Base-by-base conservation (phyloP, 2,113 vertebrate genomes). In the Corythornis madagascariensis region DNA sequence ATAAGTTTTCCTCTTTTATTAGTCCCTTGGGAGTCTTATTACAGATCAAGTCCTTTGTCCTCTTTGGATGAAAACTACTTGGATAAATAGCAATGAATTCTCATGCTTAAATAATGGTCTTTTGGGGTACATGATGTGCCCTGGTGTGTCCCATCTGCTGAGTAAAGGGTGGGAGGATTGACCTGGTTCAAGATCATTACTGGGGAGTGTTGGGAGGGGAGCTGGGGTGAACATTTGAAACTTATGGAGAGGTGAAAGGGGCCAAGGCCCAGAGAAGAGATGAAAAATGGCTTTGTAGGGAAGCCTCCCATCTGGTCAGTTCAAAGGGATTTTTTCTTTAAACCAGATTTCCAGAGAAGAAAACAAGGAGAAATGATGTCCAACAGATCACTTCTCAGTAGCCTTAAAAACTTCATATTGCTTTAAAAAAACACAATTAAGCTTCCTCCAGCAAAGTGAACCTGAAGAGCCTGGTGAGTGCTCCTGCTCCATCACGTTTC, bases 1-100 rank as follows among this genome's bases (percentile, higher is more conserved):
- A 4, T 61, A 79, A 56, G 40, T 43, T 86, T 84, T 52, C 29
- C 47, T 93, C 71, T 81, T 78, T 50, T 77, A 35, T 90, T 88
- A 69, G 29, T 74, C 42, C 57, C 63, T 72, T 89, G 88, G 56
- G 59, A 61, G 33, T 64, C 56, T 91, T 93, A 92, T 74, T 92
- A 70, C 31, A 92, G 47, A 53, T 88, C 40, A 83, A 92, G n/a
- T 69, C 20, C 52, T 92, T 61, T 85, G 63, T 86, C 66, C 71
- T 65, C 25, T 60, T 95, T 93, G 82, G 90, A 93, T 79, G 63
- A 90, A 94, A 95, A 70, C 52, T 77, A 64, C 72, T 75, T 84
- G n/a, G 73, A 86, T 75, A 86, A 95, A 95, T 38, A 94, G 57
- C 14, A 48, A 22, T 71, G 25, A 65, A 74, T 77, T 48, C 47